phyloP scores from a whole-genome alignment of 2,888 invertebrate genomes.

The Amitus sp. region DNA sequence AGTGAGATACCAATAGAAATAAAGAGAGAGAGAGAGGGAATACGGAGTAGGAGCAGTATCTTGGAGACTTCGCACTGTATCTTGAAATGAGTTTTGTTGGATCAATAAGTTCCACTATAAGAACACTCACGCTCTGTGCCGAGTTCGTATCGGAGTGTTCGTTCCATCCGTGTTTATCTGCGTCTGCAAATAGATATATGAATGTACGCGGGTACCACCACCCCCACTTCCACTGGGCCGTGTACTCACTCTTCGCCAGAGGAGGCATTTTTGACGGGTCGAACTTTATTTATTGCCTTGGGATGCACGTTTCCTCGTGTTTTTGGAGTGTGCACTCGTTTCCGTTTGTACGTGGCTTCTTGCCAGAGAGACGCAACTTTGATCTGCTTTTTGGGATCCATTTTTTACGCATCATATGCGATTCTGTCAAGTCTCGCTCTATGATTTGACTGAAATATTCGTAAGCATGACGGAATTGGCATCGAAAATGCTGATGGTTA shows the following conservation, averaged over 20 bases:
- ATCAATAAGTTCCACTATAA: conserved; percentile 67
- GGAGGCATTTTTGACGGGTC: conserved; percentile 62
- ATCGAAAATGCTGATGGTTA: too few relatives aligned
- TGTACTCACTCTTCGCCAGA: conserved; percentile 44
- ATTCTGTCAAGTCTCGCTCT: too few relatives aligned
- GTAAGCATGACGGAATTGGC: too few relatives aligned
- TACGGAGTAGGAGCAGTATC: conserved; percentile 61
- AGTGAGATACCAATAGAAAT: conserved; percentile 25
- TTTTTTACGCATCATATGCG: too few relatives aligned
- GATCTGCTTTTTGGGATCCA: too few relatives aligned
- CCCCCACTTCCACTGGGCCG: too few relatives aligned
- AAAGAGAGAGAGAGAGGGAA: conserved; percentile 44
- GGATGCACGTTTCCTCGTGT: neutral
- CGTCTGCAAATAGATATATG: conserved; percentile 65
- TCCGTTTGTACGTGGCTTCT: too few relatives aligned
- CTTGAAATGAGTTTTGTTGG: conserved; percentile 67
- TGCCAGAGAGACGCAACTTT: too few relatives aligned
- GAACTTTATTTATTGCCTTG: conserved; percentile 53
- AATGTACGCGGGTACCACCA: conserved; percentile 54
- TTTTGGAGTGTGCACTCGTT: too few relatives aligned
- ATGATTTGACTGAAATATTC: too few relatives aligned
- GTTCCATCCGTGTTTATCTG: conserved; percentile 63
- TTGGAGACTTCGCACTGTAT: conserved; percentile 67
- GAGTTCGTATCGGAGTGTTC: conserved; percentile 55
- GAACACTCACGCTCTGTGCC: conserved; percentile 64